Evolutionary conservation across 2,888 invertebrate species (phyloP).

Genomic region (Hirtodrosophila confusa): DNA sequence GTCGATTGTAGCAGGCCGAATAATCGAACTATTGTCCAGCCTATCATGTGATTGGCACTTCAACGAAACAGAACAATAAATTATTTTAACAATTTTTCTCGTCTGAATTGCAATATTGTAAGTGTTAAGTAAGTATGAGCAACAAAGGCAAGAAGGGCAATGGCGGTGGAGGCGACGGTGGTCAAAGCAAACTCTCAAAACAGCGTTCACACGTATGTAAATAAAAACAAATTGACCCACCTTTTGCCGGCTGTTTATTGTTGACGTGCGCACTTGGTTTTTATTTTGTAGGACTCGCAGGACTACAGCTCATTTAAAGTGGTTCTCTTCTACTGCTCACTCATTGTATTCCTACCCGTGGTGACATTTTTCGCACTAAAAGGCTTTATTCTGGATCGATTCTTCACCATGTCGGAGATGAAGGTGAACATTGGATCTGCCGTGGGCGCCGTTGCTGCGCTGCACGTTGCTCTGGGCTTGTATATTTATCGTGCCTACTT

Average conservation of each 20-base stretch:
- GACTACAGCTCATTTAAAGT: slow-evolving; percentile 90
- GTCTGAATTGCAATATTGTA: slow-evolving; percentile 10
- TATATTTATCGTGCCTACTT: slow-evolving; percentile 92
- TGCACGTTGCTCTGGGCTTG: slow-evolving; percentile 91
- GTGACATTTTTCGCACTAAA: slow-evolving; percentile 90
- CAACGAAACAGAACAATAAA: slow-evolving; percentile 47
- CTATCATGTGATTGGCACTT: slow-evolving; percentile 68
- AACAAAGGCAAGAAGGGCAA: slow-evolving; percentile 57
- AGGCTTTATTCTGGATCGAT: slow-evolving; percentile 89
- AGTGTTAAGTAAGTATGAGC: slow-evolving; percentile 46
- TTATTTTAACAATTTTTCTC: slow-evolving; percentile 11
- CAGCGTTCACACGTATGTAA: slow-evolving; percentile 62
- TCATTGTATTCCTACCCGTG: slow-evolving; percentile 91
- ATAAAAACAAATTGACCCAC: slow-evolving; percentile 1
- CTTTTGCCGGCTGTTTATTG: slow-evolving; percentile 40
- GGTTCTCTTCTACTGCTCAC: slow-evolving; percentile 90
- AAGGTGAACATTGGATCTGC: slow-evolving; percentile 92
- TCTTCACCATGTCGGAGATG: slow-evolving; percentile 85
- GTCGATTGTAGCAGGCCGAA: slow-evolving; percentile 20
- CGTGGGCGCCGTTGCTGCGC: slow-evolving; percentile 89
- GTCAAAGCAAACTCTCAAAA: slow-evolving; percentile 38
- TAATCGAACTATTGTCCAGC: slow-evolving; percentile 22
- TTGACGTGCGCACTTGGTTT: too few species aligned
- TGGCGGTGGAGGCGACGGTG: slow-evolving; percentile 28
- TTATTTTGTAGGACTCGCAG: slow-evolving; percentile 82